These are phyloP conservation scores for Eulithis prunata DNA, from an alignment of 2,888 invertebrate species.

Conservation along the genomic window DNA sequence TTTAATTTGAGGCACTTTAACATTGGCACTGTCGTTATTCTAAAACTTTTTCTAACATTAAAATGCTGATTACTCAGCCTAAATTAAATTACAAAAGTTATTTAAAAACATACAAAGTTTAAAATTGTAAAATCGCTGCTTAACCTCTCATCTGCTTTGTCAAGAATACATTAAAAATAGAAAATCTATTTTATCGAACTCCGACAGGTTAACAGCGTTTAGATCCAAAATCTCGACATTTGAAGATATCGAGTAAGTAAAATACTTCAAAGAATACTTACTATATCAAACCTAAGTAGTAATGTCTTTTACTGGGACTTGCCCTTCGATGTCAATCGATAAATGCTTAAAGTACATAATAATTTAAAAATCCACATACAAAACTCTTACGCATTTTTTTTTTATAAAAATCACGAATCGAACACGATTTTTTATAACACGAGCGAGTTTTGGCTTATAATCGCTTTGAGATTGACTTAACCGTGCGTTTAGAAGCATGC, in stretches of 20 bases:
- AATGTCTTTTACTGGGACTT: constrained; percentile 23
- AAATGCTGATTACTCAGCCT: no score
- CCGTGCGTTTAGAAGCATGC: no score
- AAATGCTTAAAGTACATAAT: constrained; percentile 11
- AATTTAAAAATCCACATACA: background rate
- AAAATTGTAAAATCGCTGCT: background rate
- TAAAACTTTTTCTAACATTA: background rate
- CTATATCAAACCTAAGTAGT: background rate
- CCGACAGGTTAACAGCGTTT: background rate
- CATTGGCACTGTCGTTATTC: constrained; percentile 40
- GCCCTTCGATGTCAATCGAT: constrained; percentile 20
- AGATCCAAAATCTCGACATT: background rate
- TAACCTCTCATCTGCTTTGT: background rate
- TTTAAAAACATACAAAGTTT: no score
- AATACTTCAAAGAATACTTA: constrained; percentile 5
- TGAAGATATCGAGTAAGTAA: background rate
- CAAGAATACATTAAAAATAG: background rate
- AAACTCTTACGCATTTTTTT: constrained; percentile 5
- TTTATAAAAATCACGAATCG: background rate
- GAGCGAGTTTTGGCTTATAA: no score
- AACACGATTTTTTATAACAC: background rate
- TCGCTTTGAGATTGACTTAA: no score
- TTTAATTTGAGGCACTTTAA: constrained; percentile 46
- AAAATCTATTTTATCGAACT: background rate
- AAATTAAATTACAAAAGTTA: no score